These are phyloP conservation scores for Nudaria mundana DNA, from an alignment of 2,888 invertebrate species.

Conservation along the genomic window DNA sequence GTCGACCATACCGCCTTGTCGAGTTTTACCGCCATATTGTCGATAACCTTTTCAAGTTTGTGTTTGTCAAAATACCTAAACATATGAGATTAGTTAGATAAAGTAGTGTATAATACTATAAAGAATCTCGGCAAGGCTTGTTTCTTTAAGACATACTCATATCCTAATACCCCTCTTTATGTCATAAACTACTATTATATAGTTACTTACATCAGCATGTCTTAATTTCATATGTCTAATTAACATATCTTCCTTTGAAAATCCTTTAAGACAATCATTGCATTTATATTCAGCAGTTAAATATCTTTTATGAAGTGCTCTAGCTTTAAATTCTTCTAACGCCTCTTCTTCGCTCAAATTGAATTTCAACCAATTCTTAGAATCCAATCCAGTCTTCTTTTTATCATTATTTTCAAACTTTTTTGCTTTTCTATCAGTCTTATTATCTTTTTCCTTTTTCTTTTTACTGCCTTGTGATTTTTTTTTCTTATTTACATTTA, in stretches of 20 bases:
- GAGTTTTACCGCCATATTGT: too few relatives aligned
- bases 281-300: slow-evolving; percentile 54
- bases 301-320: slow-evolving; percentile 48
- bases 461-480: slow-evolving; percentile 17
- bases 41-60: too few relatives aligned
- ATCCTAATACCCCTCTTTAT: too few relatives aligned
- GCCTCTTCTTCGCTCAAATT: slow-evolving; percentile 59
- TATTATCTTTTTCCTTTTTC: slow-evolving; percentile 23
- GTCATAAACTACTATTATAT: too few relatives aligned
- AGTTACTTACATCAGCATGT: slow-evolving; percentile 53
- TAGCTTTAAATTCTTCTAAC: slow-evolving; percentile 46
- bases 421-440: slow-evolving; percentile 23
- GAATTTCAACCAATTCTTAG: slow-evolving; percentile 53
- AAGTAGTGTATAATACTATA: too few relatives aligned
- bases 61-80: too few relatives aligned
- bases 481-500: slow-evolving; percentile 14
- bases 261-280: slow-evolving; percentile 60
- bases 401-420: slow-evolving; percentile 35
- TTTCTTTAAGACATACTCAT: too few relatives aligned
- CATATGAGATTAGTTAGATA: too few relatives aligned
- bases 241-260: slow-evolving; percentile 61
- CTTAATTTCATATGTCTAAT: slow-evolving; percentile 54
- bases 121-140: too few relatives aligned
- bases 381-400: slow-evolving; percentile 40
- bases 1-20: too few relatives aligned